Evolutionary conservation across 2,888 invertebrate species (phyloP), one percentile per base, ranked within the genome.

Genomic region (Fissipunctia ypsillon): DNA sequence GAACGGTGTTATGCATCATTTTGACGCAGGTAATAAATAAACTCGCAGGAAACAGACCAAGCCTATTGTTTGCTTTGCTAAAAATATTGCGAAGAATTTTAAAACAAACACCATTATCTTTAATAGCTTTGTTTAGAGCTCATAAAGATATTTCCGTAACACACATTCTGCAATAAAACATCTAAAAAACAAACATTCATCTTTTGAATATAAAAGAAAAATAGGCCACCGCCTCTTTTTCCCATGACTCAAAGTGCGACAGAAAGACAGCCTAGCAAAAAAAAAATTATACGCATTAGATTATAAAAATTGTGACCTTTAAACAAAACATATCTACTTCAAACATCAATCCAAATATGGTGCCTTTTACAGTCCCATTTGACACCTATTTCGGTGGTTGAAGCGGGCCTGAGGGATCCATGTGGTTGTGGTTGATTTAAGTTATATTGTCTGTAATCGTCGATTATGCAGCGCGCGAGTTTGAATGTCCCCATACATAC

Each of bases 61-160:
- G 43, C 77, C 76, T 69, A 50, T 81, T 76, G 2, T 76, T 65
- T 79, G 48, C 56, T 41, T 45, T 35, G 57, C 35, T 80, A 75
- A 80, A 69, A 54, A 59, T 74, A 69, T n/a, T 69, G 67, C 59
- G 52, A 69, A 54, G 68, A 77, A 84, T 75, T 61, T 71, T 80
- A 69, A 71, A 80, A 75, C 70, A 74, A 74, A 81, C 80, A 83
- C 45, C 31, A 57, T 78, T 79, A 83, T 79, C 80, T 79, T 70
- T 69, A 74, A 83, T 52, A 74, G 66, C 66, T 80, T 68, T 73
- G 83, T 83, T 81, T 61, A 80, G 61, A 54, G 56, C 63, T 63
- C 69, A 54, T 84, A 80, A 84, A 81, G 52, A 76, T 81, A 71
- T 79, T 66, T 76, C 43, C 69, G 72, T 60, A 60, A 28, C 38